A percentile compares a stretch with the other conserved stretches of the same genome.
Evolutionary conservation across 2,888 invertebrate genomes (phyloP).

Genomic region (Drosophila nr. fundita): DNA sequence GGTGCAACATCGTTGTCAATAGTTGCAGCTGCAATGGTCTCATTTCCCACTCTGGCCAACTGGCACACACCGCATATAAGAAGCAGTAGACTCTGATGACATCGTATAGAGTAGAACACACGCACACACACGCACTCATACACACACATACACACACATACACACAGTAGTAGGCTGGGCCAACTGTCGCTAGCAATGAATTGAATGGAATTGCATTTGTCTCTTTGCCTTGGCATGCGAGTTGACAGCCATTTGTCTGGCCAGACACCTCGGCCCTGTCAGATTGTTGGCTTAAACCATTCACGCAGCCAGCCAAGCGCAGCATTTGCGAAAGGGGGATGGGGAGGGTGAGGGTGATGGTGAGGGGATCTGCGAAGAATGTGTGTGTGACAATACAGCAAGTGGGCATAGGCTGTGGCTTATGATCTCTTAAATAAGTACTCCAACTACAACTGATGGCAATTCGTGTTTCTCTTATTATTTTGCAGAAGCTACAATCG

Average conservation of each 20-base stretch:
- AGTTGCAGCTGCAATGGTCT: background rate
- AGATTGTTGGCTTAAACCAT: slow-evolving; percentile 32
- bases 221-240: slow-evolving; percentile 50
- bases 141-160: slow-evolving; percentile 5
- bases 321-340: background rate
- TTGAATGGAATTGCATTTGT: slow-evolving; percentile 52
- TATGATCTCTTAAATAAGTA: background rate
- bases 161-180: slow-evolving; percentile 14
- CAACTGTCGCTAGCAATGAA: slow-evolving; percentile 43
- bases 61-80: background rate
- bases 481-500: slow-evolving; percentile 89
- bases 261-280: slow-evolving; percentile 65
- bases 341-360: background rate
- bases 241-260: slow-evolving; percentile 72
- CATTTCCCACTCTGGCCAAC: background rate
- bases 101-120: slow-evolving; percentile 16
- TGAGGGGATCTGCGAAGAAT: slow-evolving; percentile 4
- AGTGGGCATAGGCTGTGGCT: slow-evolving; percentile 16
- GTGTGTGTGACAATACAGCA: slow-evolving; percentile 5
- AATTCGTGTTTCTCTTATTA: background rate
- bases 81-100: background rate
- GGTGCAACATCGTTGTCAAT: background rate
- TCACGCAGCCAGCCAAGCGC: background rate
- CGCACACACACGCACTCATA: slow-evolving; percentile 1
- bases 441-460: background rate